A percentile compares a stretch with the other conserved stretches of the same genome.
These are phyloP conservation scores for Tenthredo notha DNA, from an alignment of 2,888 invertebrate species.

Conservation along the genomic window DNA sequence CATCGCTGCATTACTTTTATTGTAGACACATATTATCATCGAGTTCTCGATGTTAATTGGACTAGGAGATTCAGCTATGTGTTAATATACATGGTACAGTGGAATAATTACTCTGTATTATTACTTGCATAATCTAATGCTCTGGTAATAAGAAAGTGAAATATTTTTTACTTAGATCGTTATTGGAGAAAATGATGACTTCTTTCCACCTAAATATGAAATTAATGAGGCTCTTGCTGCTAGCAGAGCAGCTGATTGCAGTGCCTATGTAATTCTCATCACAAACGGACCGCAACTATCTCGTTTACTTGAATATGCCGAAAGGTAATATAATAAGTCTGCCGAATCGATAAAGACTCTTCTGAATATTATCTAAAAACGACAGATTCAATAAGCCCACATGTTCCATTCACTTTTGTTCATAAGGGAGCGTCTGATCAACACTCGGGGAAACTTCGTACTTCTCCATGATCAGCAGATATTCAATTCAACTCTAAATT, in stretches of 20 bases:
- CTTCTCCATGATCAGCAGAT: slow-evolving; percentile 86
- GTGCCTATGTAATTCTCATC: slow-evolving; percentile 85
- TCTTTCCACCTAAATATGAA: slow-evolving; percentile 64
- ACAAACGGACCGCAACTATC: slow-evolving; percentile 86
- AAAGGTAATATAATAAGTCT: slow-evolving; percentile 79
- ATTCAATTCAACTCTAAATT: slow-evolving; percentile 83
- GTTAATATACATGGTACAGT: slow-evolving; percentile 41
- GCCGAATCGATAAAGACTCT: background rate
- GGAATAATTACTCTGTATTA: background rate
- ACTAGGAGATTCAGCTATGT: slow-evolving; percentile 7
- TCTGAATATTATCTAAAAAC: background rate
- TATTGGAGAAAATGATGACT: slow-evolving; percentile 70
- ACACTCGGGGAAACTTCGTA: slow-evolving; percentile 86
- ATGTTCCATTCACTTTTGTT: slow-evolving; percentile 53
- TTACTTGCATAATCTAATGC: background rate
- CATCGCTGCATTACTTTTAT: slow-evolving; percentile 71
- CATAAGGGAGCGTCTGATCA: slow-evolving; percentile 84
- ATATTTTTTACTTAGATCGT: slow-evolving; percentile 63
- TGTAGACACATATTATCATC: slow-evolving; percentile 69
- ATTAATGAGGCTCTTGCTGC: slow-evolving; percentile 63
- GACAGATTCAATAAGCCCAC: background rate
- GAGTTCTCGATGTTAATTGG: slow-evolving; percentile 62
- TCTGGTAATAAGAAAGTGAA: background rate
- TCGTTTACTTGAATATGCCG: slow-evolving; percentile 85
- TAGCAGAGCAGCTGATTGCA: slow-evolving; percentile 83